Evolutionary conservation across 1,140 invertebrate species (phyloP).

Genomic region (Ptiloglossa arizonensis): DNA sequence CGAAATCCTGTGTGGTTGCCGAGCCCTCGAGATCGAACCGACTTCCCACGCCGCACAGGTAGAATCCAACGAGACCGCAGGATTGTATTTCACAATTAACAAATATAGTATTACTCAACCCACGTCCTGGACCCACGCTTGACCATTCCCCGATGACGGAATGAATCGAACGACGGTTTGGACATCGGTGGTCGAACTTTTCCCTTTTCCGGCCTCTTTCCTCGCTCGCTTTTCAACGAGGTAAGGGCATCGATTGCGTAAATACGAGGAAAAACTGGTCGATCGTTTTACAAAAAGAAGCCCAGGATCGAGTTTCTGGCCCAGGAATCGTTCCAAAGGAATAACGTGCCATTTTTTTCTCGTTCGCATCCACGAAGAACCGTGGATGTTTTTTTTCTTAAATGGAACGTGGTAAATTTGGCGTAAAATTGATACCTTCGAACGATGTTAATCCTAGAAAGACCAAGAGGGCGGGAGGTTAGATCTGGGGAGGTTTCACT

Average conservation of each 20-base stretch:
- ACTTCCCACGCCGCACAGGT: conserved; percentile 67
- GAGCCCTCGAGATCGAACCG: background rate
- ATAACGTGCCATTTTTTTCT: background rate
- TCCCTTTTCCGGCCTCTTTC: conserved; percentile 37
- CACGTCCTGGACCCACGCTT: conserved; percentile 53
- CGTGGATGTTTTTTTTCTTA: background rate
- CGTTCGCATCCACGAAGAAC: background rate
- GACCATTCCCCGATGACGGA: conserved; percentile 56
- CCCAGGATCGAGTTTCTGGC: conserved; percentile 53
- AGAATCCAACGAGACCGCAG: conserved; percentile 43
- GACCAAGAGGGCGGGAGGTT: too few species aligned
- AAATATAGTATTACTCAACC: conserved; percentile 74
- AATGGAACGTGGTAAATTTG: too few species aligned
- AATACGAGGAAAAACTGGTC: conserved; percentile 59
- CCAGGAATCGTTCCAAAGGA: background rate
- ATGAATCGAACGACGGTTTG: conserved; percentile 25
- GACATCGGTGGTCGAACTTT: conserved; percentile 37
- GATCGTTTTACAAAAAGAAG: conserved; percentile 20
- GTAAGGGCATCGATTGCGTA: conserved; percentile 67
- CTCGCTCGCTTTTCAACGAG: conserved; percentile 38
- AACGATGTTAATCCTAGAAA: too few species aligned
- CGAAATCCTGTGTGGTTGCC: conserved; percentile 2
- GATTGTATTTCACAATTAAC: conserved; percentile 76
- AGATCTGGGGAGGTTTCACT: too few species aligned
- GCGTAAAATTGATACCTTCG: too few species aligned